Base-by-base conservation (phyloP, 1,140 invertebrate species). In the Onthophagus taurus region DNA sequence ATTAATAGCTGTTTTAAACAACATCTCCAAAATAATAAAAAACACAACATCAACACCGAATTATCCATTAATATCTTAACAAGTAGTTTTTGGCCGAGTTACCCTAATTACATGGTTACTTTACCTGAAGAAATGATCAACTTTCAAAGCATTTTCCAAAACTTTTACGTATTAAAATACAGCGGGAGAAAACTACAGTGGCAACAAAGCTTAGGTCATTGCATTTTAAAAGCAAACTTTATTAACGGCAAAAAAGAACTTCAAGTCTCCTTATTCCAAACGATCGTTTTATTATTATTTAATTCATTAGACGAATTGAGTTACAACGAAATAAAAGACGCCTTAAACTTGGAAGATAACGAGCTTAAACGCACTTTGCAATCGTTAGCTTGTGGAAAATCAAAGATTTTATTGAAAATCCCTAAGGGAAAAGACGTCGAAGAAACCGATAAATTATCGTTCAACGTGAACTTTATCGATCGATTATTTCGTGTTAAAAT, bases 11-110 rank as follows among this genome's bases (percentile, higher is more conserved):
- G 89, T 18, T 98, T 97, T 65, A 90, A 89, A 65, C 86, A 91
- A 49, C 42, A 57, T 45, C 33, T 52, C 7, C 34, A 26, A 37
- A 60, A 67, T 31, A 77, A 80, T 62, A 59, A 75, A 16, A 75
- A 75, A 54, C 68, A 71, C 5, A 72, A 65, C 24, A 79, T 89
- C 44, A 16, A 24, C 17, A 47, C 53, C 7, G 89, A 98, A 63
- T 74, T 99, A 57, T 90, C 82, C 17, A 91, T 97, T 18, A 89
- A 85, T 65, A 89, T 97, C 60, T 71, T 99, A 33, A 98, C 95
- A 11, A 94, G 92, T 85, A 94, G 94, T 12, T 94, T 95, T 67
- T 99, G 95, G 95, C 94, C 95, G 23, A 93, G 86, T n/a, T 97
- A 97, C 74, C 77, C 81, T 24, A 76, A 83, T 1, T 85, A 85